Evolutionary conservation across 1,140 invertebrate genomes (phyloP).

Genomic region (Popillia japonica): DNA sequence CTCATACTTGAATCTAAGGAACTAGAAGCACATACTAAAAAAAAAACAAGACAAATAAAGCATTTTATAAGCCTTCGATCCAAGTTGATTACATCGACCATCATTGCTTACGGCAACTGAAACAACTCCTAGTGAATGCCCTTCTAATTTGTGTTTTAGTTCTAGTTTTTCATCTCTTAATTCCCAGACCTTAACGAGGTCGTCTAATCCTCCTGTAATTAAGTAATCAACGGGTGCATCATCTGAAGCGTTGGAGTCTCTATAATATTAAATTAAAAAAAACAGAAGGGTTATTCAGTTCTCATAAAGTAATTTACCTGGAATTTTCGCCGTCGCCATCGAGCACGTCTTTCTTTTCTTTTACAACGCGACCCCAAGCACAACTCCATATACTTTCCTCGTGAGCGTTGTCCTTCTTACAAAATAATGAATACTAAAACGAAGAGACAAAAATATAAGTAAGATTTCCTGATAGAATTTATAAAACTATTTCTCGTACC

Average conservation of each 20-base stretch:
- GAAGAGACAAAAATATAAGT: not conserved
- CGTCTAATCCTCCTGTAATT: conserved; percentile 92
- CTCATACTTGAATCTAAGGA: conserved; percentile 92
- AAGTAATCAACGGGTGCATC: conserved; percentile 77
- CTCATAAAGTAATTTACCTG: conserved; percentile 47
- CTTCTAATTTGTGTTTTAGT: conserved; percentile 83
- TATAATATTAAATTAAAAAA: conserved; percentile 56
- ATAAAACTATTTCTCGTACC: not conserved
- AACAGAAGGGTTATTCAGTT: no score
- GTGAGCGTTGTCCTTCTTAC: no score
- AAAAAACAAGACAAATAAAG: conserved; percentile 47
- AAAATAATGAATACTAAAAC: conserved; percentile 87
- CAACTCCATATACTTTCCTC: conserved; percentile 94
- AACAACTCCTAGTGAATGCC: conserved; percentile 93
- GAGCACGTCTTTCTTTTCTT: conserved; percentile 65
- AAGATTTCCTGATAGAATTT: not conserved
- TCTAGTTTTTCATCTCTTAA: conserved; percentile 79
- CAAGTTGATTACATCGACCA: conserved; percentile 76
- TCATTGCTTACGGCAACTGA: conserved; percentile 91
- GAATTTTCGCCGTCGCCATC: conserved; percentile 64
- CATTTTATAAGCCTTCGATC: conserved; percentile 23
- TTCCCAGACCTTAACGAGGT: conserved; percentile 91
- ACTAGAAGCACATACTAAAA: conserved; percentile 89
- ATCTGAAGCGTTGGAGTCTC: conserved; percentile 69
- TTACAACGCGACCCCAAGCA: conserved; percentile 77